These are phyloP conservation scores for Byasa hedistus DNA, from an alignment of 2,888 invertebrate genomes.

Conservation along the genomic window DNA sequence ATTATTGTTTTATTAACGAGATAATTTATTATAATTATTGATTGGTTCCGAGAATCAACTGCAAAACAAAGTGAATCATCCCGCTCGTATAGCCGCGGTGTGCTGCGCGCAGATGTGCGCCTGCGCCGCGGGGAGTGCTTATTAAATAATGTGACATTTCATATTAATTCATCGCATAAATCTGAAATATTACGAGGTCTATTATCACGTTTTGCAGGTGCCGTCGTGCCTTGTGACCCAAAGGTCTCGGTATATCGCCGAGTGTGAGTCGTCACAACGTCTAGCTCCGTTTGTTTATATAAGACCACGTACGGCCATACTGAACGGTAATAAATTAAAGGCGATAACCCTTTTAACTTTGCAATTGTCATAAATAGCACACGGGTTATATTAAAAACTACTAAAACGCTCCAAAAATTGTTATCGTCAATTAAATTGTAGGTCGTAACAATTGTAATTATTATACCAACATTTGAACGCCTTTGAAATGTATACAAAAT, in stretches of 20 bases:
- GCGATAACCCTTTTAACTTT: slow-evolving; percentile 22
- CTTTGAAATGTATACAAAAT: neutral
- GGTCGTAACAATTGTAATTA: neutral
- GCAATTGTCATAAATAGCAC: slow-evolving; percentile 13
- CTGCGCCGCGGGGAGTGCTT: slow-evolving; percentile 62
- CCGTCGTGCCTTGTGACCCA: slow-evolving; percentile 49
- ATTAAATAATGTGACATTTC: slow-evolving; percentile 76
- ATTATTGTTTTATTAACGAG: slow-evolving; percentile 75
- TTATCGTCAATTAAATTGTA: too few species aligned
- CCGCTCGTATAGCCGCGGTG: slow-evolving; percentile 52
- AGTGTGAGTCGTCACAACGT: slow-evolving; percentile 53
- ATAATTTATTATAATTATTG: slow-evolving; percentile 75
- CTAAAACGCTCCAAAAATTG: neutral
- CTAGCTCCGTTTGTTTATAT: slow-evolving; percentile 39
- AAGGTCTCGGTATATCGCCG: slow-evolving; percentile 54
- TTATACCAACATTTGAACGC: neutral
- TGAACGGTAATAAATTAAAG: slow-evolving; percentile 13
- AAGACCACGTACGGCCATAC: slow-evolving; percentile 6
- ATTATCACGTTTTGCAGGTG: slow-evolving; percentile 59
- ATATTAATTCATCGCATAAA: slow-evolving; percentile 71
- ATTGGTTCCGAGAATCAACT: slow-evolving; percentile 70
- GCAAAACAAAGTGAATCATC: slow-evolving; percentile 78
- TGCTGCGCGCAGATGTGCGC: slow-evolving; percentile 53
- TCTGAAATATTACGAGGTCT: slow-evolving; percentile 62
- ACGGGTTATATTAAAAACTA: neutral